Conservation (phyloP, 2,888 invertebrate species). For the Pycnomerus fuliginosus region DNA sequence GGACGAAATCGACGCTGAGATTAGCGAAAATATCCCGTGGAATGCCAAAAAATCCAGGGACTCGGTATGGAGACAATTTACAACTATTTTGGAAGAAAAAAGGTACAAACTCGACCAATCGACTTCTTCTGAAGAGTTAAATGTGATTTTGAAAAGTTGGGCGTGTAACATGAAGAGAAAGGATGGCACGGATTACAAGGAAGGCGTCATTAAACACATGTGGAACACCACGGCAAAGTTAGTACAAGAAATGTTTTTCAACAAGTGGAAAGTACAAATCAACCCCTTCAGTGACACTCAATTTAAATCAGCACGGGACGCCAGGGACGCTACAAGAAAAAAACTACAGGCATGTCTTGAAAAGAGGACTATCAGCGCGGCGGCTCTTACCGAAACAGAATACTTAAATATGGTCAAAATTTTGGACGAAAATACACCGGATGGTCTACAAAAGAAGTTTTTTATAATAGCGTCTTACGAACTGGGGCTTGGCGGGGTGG, state of each 20-base stretch:
- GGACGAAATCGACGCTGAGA: not conserved
- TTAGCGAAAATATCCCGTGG: not conserved
- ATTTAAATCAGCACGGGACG: constrained; percentile 2
- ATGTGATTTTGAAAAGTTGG: too few species aligned
- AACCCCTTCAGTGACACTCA: constrained; percentile 1
- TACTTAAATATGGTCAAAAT: not conserved
- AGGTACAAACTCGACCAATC: not conserved
- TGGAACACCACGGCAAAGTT: too few species aligned
- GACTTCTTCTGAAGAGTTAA: constrained; percentile 1
- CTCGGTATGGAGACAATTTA: not conserved
- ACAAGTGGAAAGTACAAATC: constrained; percentile 2
- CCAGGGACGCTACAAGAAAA: not conserved
- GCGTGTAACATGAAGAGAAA: too few species aligned
- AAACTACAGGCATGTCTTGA: not conserved
- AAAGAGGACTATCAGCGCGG: not conserved
- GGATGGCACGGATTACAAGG: too few species aligned
- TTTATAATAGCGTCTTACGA: constrained; percentile 7
- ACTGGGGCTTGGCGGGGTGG: constrained; percentile 6
- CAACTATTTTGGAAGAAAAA: constrained; percentile 1
- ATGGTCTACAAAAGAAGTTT: constrained; percentile 11
- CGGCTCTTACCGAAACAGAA: constrained; percentile 4
- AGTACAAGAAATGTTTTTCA: constrained; percentile 2
- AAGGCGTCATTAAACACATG: too few species aligned
- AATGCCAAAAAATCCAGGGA: constrained; percentile 1
- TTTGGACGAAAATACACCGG: constrained; percentile 10